Evolutionary conservation across 2,113 vertebrate genomes (phyloP), one percentile per base, ranked within the genome.

Genomic region (Antechinus flavipes): DNA sequence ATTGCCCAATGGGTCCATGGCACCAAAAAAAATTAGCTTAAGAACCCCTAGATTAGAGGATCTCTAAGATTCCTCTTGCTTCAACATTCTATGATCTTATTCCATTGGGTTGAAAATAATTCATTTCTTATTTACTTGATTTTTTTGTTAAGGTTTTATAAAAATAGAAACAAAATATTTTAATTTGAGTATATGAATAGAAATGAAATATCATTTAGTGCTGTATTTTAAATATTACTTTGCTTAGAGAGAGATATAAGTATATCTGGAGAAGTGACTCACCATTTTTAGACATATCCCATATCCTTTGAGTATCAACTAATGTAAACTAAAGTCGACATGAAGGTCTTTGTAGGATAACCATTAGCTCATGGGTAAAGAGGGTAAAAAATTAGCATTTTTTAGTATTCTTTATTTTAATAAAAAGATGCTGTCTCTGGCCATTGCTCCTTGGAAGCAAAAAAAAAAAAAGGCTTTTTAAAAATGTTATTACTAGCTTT

Each of bases 401-500:
- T 23, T 5, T 90, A 90, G 95, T 93, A 26, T 90, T 95, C 97
- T 96, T 96, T 97, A 97, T 98, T 98, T 93, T 97, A 96, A 98
- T 96, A n/a, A 95, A 97, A 97, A 95, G 94, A 90, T 96, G 52
- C 8, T 0, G 11, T 97, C 96, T 96, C 54, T 94, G 58, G 53
- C 54, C 76, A 91, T 76, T 91, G 94, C 10, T 0, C 58, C 47
- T 42, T 2, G 46, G 92, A 92, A 90, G 55, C 42, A 19, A 76
- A 91, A 95, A 89, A 94, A 84, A 46, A 94, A 84, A 46, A 84
- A 76, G 97, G 97, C 94, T 97, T 93, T 90, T 95, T 96, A 96
- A 84, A 84, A 84, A 90, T 94, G 93, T 97, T 98, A 97, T 98
- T 98, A 97, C 97, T 96, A 97, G 97, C 98, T 98, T 98, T 98